phyloP scores from a whole-genome alignment of 2,888 invertebrate genomes.

The Drosophila affinis region DNA sequence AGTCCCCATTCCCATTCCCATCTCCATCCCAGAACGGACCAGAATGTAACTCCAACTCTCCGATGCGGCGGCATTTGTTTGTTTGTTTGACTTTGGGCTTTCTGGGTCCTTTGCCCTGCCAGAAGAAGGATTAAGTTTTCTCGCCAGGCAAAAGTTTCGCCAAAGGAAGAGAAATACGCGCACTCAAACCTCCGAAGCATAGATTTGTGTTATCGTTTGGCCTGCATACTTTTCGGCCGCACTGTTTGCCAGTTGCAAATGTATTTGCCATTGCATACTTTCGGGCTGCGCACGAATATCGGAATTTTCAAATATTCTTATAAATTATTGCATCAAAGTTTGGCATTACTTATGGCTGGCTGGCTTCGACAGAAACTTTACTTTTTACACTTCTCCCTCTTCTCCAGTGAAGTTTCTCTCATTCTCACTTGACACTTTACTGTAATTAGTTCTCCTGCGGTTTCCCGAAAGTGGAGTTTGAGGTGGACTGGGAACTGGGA shows the following conservation, averaged over 20 bases:
- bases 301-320: slow-evolving; percentile 56
- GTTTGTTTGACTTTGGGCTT: slow-evolving; percentile 78
- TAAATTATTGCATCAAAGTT: slow-evolving; percentile 51
- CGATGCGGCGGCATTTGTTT: slow-evolving; percentile 48
- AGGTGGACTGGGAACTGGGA: too few relatives aligned
- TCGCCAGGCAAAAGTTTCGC: slow-evolving; percentile 54
- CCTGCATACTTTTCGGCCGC: slow-evolving; percentile 50
- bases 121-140: slow-evolving; percentile 72
- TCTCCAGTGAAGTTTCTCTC: not conserved
- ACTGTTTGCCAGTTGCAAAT: slow-evolving; percentile 42
- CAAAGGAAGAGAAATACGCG: not conserved
- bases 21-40: not conserved
- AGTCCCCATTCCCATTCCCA: not conserved
- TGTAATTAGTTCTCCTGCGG: slow-evolving; percentile 41
- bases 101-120: slow-evolving; percentile 25
- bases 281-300: slow-evolving; percentile 47
- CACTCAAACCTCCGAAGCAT: slow-evolving; percentile 3
- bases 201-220: slow-evolving; percentile 65
- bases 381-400: not conserved
- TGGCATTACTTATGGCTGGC: slow-evolving; percentile 42
- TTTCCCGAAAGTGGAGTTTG: slow-evolving; percentile 1
- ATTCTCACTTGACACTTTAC: slow-evolving; percentile 38
- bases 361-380: slow-evolving; percentile 36
- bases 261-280: slow-evolving; percentile 72
- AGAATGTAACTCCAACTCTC: slow-evolving; percentile 10